Evolutionary conservation across 2,797 vertebrate genomes (phyloP).

Genomic region (Cuniculus paca): DNA sequence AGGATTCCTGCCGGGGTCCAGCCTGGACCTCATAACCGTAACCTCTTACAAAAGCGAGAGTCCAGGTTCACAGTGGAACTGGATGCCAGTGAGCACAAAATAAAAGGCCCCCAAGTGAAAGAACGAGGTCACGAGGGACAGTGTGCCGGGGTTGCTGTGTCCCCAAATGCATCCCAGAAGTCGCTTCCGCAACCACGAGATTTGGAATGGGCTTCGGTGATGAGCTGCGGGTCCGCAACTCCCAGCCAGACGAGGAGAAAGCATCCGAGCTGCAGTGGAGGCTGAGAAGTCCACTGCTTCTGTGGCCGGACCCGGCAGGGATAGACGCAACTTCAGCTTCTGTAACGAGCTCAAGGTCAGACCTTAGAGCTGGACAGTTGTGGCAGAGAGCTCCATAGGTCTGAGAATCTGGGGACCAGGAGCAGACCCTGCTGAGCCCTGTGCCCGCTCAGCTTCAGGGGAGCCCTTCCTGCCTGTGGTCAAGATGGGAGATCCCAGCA

Average conservation of each 20-base stretch:
- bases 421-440: background rate
- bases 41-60: background rate
- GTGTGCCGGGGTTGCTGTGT: background rate
- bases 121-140: background rate
- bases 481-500: background rate
- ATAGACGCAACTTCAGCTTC: background rate
- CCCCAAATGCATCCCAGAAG: background rate
- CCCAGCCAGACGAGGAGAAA: background rate
- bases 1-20: background rate
- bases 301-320: background rate
- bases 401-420: background rate
- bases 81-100: background rate
- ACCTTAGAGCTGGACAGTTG: background rate
- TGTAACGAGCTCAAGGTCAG: background rate
- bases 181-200: background rate
- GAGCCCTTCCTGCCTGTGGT: background rate
- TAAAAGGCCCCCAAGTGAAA: background rate
- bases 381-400: background rate
- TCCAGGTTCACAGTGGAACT: constrained; percentile 13
- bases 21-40: background rate
- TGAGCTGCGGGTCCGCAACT: background rate
- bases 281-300: background rate
- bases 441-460: accelerated
- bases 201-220: constrained; percentile 3
- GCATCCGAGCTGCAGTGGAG: background rate